Evolutionary conservation across 2,888 invertebrate genomes (phyloP).

Genomic region (Alloscopus bannaensis): DNA sequence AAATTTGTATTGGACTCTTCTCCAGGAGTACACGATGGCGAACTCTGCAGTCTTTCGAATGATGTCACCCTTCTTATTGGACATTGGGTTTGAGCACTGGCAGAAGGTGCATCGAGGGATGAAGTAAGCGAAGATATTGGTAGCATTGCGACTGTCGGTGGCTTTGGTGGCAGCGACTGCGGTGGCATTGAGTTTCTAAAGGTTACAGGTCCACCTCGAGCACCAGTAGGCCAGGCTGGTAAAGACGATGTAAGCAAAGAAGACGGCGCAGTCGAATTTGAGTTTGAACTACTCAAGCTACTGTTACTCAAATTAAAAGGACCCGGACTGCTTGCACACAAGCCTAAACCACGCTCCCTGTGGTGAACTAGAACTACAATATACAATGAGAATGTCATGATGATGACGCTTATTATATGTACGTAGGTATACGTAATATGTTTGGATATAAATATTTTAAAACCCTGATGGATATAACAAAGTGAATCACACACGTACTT

Average conservation of each 20-base stretch:
- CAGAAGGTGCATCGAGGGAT: slow-evolving; percentile 42
- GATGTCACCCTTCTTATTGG: slow-evolving; percentile 67
- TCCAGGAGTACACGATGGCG: slow-evolving; percentile 73
- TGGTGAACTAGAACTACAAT: slow-evolving; percentile 71
- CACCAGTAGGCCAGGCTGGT: slow-evolving; percentile 66
- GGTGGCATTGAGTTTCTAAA: slow-evolving; percentile 69
- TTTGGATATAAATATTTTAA: not conserved
- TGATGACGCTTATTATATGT: slow-evolving; percentile 1
- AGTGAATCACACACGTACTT: too few relatives aligned
- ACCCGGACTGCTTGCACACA: slow-evolving; percentile 59
- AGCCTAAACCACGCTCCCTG: slow-evolving; percentile 66
- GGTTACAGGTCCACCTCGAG: slow-evolving; percentile 69
- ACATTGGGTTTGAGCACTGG: slow-evolving; percentile 44
- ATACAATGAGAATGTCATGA: not conserved
- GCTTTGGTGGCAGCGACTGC: slow-evolving; percentile 68
- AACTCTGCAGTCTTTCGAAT: slow-evolving; percentile 65
- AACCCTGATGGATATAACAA: too few relatives aligned
- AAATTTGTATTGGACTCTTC: slow-evolving; percentile 76
- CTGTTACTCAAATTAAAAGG: slow-evolving; percentile 72
- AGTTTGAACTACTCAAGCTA: slow-evolving; percentile 72
- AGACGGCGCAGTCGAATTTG: slow-evolving; percentile 63
- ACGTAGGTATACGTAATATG: not conserved
- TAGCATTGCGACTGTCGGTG: slow-evolving; percentile 46
- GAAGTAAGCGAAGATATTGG: slow-evolving; percentile 32
- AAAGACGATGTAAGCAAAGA: slow-evolving; percentile 57